Base-by-base conservation (phyloP, 2,797 vertebrate genomes). In the Euthynnus affinis region DNA sequence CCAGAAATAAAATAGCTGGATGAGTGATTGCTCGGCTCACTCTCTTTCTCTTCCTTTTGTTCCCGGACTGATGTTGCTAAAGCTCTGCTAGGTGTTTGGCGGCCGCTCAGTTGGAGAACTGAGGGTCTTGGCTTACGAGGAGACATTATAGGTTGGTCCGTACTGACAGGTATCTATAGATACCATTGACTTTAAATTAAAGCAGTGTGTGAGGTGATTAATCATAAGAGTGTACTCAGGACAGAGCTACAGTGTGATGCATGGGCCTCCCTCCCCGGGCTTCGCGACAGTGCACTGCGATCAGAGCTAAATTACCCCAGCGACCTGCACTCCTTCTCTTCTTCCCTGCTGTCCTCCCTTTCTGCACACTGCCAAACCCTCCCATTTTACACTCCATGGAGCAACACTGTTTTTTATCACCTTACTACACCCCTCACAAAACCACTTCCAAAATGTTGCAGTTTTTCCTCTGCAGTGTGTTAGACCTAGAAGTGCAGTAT, bases 161-260 rank as follows among this genome's bases (percentile, higher is more conserved):
- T 71, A 58, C 87, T 93, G 95, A 93, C 93, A 91, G 92, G 90
- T 93, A 94, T 94, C 94, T 95, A 90, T 92, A 90, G 92, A 92
- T 73, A 71, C 42, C 69, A 85, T 86, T 93, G 92, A 86, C 88
- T 93, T 94, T 91, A 88, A 94, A 93, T 95, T 92, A 93, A 91
- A 92, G 90, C 67, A 5, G 63, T 59, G 40, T 80, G 78, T 78
- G 86, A 73, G 71, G 84, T 82, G 88, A 94, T 96, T 93, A 92
- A 88, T 96, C 92, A 93, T 85, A 89, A 61, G 59, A 83, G 76
- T 62, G 80, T 73, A 75, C 75, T 74, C 69, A 4, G 79, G 88
- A 90, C 78, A 83, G 78, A 81, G 85, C 85, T 65, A 48, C 75
- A 14, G 79, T 56, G 85, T 93, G 91, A 95, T 95, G 84, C 91